These are phyloP conservation scores for Manduca sexta DNA, from an alignment of 1,140 invertebrate species.

Conservation along the genomic window DNA sequence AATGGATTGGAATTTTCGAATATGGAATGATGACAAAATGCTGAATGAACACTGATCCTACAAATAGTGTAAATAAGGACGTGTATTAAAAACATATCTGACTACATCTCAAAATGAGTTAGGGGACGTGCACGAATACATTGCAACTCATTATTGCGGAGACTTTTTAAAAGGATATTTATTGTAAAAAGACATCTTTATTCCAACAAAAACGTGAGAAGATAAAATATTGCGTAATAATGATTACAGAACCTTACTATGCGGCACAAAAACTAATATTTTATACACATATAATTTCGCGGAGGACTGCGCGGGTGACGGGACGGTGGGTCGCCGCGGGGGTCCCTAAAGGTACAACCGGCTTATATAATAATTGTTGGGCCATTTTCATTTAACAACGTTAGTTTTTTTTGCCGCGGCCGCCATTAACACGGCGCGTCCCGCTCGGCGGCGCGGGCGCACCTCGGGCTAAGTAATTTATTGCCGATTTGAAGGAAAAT, in stretches of 20 bases:
- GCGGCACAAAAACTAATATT: background rate
- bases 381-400: conserved; percentile 30
- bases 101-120: too few species aligned
- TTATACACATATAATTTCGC: background rate
- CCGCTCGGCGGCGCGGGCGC: conserved; percentile 35
- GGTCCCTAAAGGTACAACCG: conserved; percentile 18
- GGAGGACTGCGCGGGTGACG: background rate
- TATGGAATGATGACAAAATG: too few species aligned
- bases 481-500: conserved; percentile 50
- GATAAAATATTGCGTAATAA: background rate
- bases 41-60: too few species aligned
- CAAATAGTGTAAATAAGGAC: too few species aligned
- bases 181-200: too few species aligned
- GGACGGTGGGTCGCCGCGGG: conserved; percentile 10
- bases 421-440: conserved; percentile 36
- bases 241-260: background rate
- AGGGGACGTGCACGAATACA: too few species aligned
- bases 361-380: conserved; percentile 39
- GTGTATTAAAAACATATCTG: too few species aligned
- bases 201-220: too few species aligned
- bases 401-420: conserved; percentile 25
- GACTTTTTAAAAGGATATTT: too few species aligned
- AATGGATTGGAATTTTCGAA: too few species aligned
- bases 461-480: conserved; percentile 44
- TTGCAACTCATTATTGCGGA: too few species aligned